phyloP scores from a whole-genome alignment of 2,888 invertebrate species.

The Heliconius charithonia region DNA sequence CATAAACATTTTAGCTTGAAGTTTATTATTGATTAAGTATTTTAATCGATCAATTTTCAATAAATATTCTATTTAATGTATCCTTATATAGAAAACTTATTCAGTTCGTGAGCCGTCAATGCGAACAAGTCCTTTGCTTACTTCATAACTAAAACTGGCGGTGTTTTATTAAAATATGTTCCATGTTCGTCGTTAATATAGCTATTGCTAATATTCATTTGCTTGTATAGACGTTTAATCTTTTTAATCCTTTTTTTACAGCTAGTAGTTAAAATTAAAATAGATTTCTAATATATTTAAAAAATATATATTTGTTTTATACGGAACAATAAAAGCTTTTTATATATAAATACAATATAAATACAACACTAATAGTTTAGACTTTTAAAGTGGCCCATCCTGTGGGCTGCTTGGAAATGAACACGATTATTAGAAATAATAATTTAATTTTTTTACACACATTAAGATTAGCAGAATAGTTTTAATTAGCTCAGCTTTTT shows the following conservation, averaged over 20 bases:
- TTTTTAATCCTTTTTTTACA: too few relatives aligned
- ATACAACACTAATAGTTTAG: too few relatives aligned
- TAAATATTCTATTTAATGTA: slow-evolving; percentile 23
- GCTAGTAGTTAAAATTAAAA: not conserved
- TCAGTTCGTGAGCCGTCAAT: slow-evolving; percentile 49
- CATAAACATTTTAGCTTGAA: not conserved
- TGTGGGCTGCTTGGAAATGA: too few relatives aligned
- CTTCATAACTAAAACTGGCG: slow-evolving; percentile 40
- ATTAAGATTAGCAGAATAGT: too few relatives aligned
- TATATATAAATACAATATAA: too few relatives aligned
- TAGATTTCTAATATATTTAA: not conserved
- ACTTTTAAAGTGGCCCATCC: too few relatives aligned
- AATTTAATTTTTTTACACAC: too few relatives aligned
- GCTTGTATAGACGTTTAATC: not conserved
- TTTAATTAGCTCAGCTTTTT: too few relatives aligned
- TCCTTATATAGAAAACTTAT: slow-evolving; percentile 38
- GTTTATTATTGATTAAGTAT: not conserved
- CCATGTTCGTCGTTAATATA: not conserved
- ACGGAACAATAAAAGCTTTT: too few relatives aligned
- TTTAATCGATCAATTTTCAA: slow-evolving; percentile 7
- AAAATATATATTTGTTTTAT: too few relatives aligned
- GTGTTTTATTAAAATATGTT: slow-evolving; percentile 12
- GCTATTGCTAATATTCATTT: not conserved
- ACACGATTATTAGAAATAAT: too few relatives aligned
- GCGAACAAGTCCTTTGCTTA: slow-evolving; percentile 47